Conservation (phyloP, 2,888 invertebrate species). For the Myopa tessellatipennis region DNA sequence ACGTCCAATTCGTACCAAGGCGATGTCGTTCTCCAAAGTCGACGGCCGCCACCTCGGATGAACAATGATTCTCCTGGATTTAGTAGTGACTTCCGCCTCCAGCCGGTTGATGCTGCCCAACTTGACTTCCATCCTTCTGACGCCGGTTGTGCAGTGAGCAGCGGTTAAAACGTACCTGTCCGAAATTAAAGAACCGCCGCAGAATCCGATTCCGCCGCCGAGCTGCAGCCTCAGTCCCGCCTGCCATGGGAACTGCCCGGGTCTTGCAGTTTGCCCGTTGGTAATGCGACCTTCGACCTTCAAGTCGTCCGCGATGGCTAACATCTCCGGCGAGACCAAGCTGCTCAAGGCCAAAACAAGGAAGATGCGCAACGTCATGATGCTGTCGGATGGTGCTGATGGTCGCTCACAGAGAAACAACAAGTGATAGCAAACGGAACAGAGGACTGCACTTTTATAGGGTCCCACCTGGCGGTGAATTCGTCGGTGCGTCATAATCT, state of each 20-base stretch:
- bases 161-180: slow-evolving; percentile 59
- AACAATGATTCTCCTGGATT: slow-evolving; percentile 49
- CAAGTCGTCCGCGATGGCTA: neutral
- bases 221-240: slow-evolving; percentile 55
- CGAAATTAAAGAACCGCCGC: slow-evolving; percentile 60
- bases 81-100: slow-evolving; percentile 47
- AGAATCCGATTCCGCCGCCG: slow-evolving; percentile 51
- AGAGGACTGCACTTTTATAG: too few relatives aligned
- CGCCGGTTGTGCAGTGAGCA: slow-evolving; percentile 59
- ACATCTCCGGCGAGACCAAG: too few relatives aligned
- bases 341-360: too few relatives aligned
- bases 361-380: too few relatives aligned
- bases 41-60: slow-evolving; percentile 59
- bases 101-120: slow-evolving; percentile 52
- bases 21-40: slow-evolving; percentile 57
- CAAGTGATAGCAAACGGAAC: too few relatives aligned
- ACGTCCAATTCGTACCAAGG: slow-evolving; percentile 59
- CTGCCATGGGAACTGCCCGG: slow-evolving; percentile 54
- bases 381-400: too few relatives aligned
- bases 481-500: too few relatives aligned
- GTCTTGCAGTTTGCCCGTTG: slow-evolving; percentile 47
- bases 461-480: too few relatives aligned
- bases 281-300: slow-evolving; percentile 54
- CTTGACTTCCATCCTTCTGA: slow-evolving; percentile 51
- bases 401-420: too few relatives aligned